Evolutionary conservation across 2,113 vertebrate genomes (phyloP).

Genomic region (Coturnix japonica): DNA sequence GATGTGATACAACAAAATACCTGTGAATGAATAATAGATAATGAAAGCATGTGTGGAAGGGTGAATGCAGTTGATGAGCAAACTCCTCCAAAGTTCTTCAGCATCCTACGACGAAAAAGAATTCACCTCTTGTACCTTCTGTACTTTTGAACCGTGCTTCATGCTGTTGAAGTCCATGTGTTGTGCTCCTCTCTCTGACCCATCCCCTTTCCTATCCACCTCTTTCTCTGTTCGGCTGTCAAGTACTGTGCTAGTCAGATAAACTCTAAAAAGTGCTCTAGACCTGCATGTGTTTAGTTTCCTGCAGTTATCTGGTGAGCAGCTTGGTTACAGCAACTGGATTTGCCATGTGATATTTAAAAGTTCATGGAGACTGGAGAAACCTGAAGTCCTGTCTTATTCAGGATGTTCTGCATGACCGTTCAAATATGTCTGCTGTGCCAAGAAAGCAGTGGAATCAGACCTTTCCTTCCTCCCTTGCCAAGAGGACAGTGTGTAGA

Average conservation of each 20-base stretch:
- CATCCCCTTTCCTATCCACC: not conserved
- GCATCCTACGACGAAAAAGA: not conserved
- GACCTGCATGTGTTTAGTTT: not conserved
- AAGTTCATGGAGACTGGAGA: not conserved
- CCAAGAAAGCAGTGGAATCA: not conserved
- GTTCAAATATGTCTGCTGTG: not conserved
- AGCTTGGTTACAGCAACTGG: not conserved
- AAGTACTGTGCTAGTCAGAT: not conserved
- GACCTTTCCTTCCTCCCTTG: not conserved
- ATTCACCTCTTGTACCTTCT: not conserved
- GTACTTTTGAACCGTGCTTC: not conserved
- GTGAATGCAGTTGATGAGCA: not conserved
- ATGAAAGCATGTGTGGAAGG: not conserved
- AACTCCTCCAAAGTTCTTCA: not conserved
- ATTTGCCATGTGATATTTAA: not conserved
- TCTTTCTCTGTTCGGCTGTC: not conserved
- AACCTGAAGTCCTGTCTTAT: not conserved
- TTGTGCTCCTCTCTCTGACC: not conserved
- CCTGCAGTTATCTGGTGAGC: not conserved
- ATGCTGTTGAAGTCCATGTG: not conserved
- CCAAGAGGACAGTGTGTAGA: not conserved
- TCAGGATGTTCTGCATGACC: not conserved
- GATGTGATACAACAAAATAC: not conserved
- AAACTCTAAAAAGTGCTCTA: not conserved
- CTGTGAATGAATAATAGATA: conserved; percentile 35